Evolutionary conservation across 2,113 vertebrate species (phyloP).

Genomic region (Sminthopsis crassicaudata): DNA sequence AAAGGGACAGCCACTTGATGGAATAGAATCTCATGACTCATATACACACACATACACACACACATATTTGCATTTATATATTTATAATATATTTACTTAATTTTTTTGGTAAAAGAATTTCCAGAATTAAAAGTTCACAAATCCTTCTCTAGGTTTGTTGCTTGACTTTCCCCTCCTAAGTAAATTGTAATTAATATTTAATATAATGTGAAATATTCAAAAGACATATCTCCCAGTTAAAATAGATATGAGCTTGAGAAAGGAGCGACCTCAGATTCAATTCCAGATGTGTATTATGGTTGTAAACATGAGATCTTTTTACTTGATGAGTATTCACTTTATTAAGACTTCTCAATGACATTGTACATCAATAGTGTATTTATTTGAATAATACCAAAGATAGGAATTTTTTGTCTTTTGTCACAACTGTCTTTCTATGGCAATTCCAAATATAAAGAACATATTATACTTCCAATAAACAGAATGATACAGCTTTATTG

Average conservation of each 20-base stretch:
- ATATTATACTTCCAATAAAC: neutral
- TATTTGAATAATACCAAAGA: neutral
- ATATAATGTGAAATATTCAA: neutral
- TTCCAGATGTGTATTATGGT: too few species aligned
- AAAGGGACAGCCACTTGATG: neutral
- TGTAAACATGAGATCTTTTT: too few species aligned
- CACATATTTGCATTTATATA: too few species aligned
- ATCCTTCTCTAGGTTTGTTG: neutral
- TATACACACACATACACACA: too few species aligned
- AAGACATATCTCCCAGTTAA: neutral
- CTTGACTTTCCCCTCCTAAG: neutral
- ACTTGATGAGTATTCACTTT: too few species aligned
- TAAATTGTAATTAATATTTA: neutral
- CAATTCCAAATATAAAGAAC: neutral
- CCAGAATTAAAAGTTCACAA: neutral
- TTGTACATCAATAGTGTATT: neutral
- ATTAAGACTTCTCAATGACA: neutral
- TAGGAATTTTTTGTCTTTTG: neutral
- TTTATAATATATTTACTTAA: too few species aligned
- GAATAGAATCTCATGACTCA: neutral
- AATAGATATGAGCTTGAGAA: too few species aligned
- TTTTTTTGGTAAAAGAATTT: neutral
- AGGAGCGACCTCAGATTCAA: too few species aligned
- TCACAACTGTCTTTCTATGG: too few species aligned
- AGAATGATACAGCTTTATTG: too few species aligned